Evolutionary conservation across 2,888 invertebrate genomes (phyloP).

Genomic region (Brenthis ino): DNA sequence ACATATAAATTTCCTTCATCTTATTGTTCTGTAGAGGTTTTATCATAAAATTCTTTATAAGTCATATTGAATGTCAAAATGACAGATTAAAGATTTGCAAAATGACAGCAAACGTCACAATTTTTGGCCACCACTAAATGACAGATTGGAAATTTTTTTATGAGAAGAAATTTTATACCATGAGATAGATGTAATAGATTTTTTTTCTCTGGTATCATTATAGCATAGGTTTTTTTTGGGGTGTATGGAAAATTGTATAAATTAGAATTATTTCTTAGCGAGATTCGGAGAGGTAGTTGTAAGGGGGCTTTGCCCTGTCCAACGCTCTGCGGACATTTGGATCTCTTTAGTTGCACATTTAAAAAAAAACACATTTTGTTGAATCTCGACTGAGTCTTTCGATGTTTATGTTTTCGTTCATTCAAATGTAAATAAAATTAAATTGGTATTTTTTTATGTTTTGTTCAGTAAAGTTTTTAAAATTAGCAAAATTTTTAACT

Average conservation of each 20-base stretch:
- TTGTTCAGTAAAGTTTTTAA: conserved; percentile 3
- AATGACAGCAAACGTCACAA: conserved; percentile 16
- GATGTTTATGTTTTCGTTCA: conserved; percentile 36
- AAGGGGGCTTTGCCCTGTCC: conserved; percentile 63
- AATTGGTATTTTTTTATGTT: conserved; percentile 45
- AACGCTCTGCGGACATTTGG: conserved; percentile 66
- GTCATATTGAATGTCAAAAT: too few relatives aligned
- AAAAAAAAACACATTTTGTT: conserved; percentile 36
- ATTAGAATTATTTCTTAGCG: conserved; percentile 72
- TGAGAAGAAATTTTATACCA: conserved; percentile 58
- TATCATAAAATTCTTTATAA: too few relatives aligned
- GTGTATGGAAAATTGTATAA: conserved; percentile 80
- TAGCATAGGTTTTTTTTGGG: conserved; percentile 65
- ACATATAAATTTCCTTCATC: too few relatives aligned
- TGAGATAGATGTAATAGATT: conserved; percentile 48
- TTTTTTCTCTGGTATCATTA: conserved; percentile 57
- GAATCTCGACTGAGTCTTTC: conserved; percentile 61
- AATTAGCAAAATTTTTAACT: conserved; percentile 50
- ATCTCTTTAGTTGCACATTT: conserved; percentile 54
- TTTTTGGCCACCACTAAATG: conserved; percentile 46
- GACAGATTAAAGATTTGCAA: conserved; percentile 1
- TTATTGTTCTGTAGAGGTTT: too few relatives aligned
- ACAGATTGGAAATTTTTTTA: conserved; percentile 49
- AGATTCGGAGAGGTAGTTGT: conserved; percentile 55
- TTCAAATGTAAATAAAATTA: conserved; percentile 68